Evolutionary conservation across 2,888 invertebrate genomes (phyloP), one percentile per base, ranked within the genome.

Genomic region (Argyra leucocephala): DNA sequence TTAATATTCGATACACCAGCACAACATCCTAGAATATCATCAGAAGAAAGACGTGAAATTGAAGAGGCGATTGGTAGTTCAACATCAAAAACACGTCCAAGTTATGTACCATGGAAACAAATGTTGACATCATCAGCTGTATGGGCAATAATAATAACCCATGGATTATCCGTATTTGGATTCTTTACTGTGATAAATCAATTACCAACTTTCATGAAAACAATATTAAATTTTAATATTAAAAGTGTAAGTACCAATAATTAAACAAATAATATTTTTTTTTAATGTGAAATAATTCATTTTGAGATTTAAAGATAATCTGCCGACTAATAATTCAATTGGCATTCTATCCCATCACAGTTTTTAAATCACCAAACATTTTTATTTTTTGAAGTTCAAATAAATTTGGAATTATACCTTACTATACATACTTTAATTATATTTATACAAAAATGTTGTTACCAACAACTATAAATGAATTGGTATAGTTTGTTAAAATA

Each of bases 171-270:
- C 7, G 91, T 93, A 62, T 93, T 91, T 80, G 90, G 92, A 0
- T 93, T 91, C 81, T 93, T 92, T 80, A 92, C 91, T 15, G 88
- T 93, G 37, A 87, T 93, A 70, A 90, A 92, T 80, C 92, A 93
- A 74, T 82, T 93, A 73, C 93, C 93, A 7, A 90, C 89, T 1
- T 93, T 90, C 78, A 89, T 92, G 86, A 88, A 91, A 77, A 85
- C 87, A 74, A 89, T 92, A 70, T 82, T 92, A 63, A 82, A 86
- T 69, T 90, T 86, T 73, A 83, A 88, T 73, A 90, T 93, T 73
- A 90, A 92, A 80, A 84, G 85, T 78, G 89, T 88, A 72, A 82
- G 82, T 79, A 10, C 18, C 22, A 21, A n/a, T 10, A 21, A n/a
- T n/a, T n/a, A n/a, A n/a, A n/a, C n/a, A n/a, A n/a, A n/a, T n/a